A percentile compares a stretch with the other conserved stretches of the same genome.
These are phyloP conservation scores for Diorhabda elongata DNA, from an alignment of 1,140 invertebrate genomes.

Conservation along the genomic window DNA sequence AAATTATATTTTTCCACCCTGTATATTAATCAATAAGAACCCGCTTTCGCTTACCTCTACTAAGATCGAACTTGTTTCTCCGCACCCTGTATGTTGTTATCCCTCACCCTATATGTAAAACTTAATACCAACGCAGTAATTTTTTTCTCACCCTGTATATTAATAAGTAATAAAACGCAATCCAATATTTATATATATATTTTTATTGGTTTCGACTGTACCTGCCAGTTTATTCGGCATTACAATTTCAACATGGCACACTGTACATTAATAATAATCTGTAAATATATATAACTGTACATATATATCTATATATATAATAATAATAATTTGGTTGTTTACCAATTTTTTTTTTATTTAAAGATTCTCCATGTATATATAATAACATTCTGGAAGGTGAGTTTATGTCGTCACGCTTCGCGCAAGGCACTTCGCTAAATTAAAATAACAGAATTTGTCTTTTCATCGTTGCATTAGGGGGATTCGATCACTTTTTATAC, in stretches of 20 bases:
- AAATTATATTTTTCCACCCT: too few species aligned
- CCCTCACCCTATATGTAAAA: too few species aligned
- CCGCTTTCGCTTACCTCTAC: too few species aligned
- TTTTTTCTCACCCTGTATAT: too few species aligned
- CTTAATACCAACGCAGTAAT: too few species aligned
- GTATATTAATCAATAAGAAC: too few species aligned
- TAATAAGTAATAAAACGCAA: too few species aligned
- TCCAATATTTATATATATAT: constrained; percentile 27
- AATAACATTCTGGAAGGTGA: constrained; percentile 33
- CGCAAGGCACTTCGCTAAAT: constrained; percentile 32
- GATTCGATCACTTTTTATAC: not conserved
- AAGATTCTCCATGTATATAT: constrained; percentile 35
- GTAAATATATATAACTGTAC: constrained; percentile 46
- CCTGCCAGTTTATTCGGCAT: constrained; percentile 30
- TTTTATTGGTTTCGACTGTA: constrained; percentile 43
- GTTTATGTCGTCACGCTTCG: constrained; percentile 10
- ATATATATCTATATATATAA: constrained; percentile 18
- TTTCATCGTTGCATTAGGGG: not conserved
- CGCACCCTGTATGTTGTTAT: too few species aligned
- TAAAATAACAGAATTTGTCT: constrained; percentile 6
- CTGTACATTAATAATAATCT: constrained; percentile 45
- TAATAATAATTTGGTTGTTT: constrained; percentile 24
- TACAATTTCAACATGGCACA: constrained; percentile 47
- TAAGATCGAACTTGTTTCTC: too few species aligned
- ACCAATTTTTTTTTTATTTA: constrained; percentile 31